Percentiles rank a stretch among this genome's conserved stretches.
phyloP scores from a whole-genome alignment of 2,113 vertebrate species.

The Monarcha castaneiventris region DNA sequence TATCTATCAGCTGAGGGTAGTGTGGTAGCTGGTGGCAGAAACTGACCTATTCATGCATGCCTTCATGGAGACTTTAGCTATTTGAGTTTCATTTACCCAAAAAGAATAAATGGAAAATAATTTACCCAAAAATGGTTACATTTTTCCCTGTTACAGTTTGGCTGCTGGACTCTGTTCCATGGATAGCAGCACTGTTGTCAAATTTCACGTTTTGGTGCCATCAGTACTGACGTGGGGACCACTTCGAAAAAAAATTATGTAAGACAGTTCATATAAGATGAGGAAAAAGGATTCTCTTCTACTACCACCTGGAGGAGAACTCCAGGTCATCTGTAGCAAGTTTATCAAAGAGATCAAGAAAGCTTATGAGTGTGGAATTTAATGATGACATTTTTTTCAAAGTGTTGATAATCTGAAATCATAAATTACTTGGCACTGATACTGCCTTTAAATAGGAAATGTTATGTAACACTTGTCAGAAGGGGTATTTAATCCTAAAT shows the following conservation, averaged over 20 bases:
- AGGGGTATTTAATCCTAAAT: not conserved
- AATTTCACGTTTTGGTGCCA: not conserved
- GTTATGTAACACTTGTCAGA: not conserved
- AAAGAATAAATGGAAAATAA: not conserved
- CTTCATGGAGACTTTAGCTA: not conserved
- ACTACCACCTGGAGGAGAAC: not conserved
- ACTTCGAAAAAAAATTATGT: not conserved
- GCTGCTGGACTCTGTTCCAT: not conserved
- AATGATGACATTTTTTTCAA: not conserved
- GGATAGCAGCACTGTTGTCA: not conserved
- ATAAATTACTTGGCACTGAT: not conserved
- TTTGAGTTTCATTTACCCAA: not conserved
- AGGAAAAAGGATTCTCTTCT: not conserved
- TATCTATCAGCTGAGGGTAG: not conserved
- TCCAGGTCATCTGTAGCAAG: not conserved
- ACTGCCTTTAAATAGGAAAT: slow-evolving; percentile 35
- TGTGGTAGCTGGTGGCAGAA: not conserved
- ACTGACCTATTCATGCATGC: not conserved
- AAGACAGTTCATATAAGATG: not conserved
- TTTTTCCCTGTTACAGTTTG: not conserved
- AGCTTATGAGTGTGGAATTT: not conserved
- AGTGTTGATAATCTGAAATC: slow-evolving; percentile 1
- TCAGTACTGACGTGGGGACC: accelerated
- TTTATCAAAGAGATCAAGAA: not conserved
- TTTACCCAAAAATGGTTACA: not conserved